Evolutionary conservation across 2,113 vertebrate species (phyloP).

Genomic region (Ancistrus triradiatus): DNA sequence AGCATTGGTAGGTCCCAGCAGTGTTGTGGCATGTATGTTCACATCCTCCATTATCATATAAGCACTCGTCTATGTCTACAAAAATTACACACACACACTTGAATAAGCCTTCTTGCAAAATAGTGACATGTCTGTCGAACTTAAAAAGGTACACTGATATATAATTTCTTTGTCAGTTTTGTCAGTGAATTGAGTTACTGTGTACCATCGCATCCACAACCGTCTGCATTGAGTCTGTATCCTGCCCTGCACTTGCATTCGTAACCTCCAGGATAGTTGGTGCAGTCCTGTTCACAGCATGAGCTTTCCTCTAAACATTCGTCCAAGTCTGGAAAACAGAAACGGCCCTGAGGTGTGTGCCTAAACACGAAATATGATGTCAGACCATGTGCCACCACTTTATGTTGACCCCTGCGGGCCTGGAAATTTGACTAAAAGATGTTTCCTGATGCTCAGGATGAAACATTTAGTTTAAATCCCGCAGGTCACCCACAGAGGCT

Average conservation of each 20-base stretch:
- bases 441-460: background rate
- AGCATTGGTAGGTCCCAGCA: conserved; percentile 83
- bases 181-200: background rate
- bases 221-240: conserved; percentile 76
- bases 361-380: conserved; percentile 1
- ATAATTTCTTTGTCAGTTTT: too few species aligned
- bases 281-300: conserved; percentile 89
- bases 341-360: conserved; percentile 19
- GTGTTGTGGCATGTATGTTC: conserved; percentile 84
- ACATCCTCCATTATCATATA: conserved; percentile 69
- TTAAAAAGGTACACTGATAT: too few species aligned
- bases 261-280: conserved; percentile 89
- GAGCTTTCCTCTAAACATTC: conserved; percentile 74
- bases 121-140: too few species aligned
- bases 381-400: background rate
- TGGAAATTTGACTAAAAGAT: conserved; percentile 27
- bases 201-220: conserved; percentile 86
- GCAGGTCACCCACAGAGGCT: too few species aligned
- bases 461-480: too few species aligned
- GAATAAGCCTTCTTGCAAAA: too few species aligned
- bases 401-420: background rate
- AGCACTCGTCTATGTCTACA: conserved; percentile 87
- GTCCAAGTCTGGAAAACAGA: conserved; percentile 73
- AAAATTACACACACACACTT: background rate
- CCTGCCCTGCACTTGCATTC: conserved; percentile 87